Conservation (phyloP, 2,113 vertebrate species). For the Saguinus imperator region DNA sequence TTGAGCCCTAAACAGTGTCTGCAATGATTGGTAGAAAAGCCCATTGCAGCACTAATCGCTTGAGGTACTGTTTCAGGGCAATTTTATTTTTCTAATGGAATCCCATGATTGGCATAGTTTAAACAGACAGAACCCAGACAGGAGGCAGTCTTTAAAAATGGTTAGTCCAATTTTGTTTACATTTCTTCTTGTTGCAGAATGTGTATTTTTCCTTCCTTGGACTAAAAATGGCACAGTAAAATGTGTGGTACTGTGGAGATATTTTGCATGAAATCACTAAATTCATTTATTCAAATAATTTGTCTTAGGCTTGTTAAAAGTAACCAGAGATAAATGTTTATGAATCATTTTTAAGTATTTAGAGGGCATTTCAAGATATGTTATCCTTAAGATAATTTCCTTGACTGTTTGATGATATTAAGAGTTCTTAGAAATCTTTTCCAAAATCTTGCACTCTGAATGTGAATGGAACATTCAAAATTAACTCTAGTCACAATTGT, state of each 20-base stretch:
- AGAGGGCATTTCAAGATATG: neutral
- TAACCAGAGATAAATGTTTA: conserved; percentile 50
- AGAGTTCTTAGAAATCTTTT: conserved; percentile 28
- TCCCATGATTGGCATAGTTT: neutral
- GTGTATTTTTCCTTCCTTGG: conserved; percentile 29
- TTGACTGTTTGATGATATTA: conserved; percentile 35
- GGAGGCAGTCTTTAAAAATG: neutral
- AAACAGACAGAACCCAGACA: neutral
- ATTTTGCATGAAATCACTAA: conserved; percentile 36
- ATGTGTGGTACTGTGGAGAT: neutral
- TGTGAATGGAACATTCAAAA: neutral
- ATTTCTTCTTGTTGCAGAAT: conserved; percentile 12
- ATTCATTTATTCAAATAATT: conserved; percentile 42
- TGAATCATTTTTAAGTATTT: conserved; percentile 23
- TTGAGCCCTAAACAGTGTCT: neutral
- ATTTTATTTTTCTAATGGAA: neutral
- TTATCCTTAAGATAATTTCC: neutral
- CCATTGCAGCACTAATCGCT: neutral
- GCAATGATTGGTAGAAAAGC: neutral
- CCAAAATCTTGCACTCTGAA: conserved; percentile 10
- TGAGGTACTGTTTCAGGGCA: neutral
- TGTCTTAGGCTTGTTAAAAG: conserved; percentile 31
- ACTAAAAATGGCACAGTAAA: neutral
- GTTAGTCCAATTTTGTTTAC: neutral
- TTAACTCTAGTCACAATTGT: neutral